Evolutionary conservation across 2,888 invertebrate genomes (phyloP).

Genomic region (Listrodromus nycthemerus): DNA sequence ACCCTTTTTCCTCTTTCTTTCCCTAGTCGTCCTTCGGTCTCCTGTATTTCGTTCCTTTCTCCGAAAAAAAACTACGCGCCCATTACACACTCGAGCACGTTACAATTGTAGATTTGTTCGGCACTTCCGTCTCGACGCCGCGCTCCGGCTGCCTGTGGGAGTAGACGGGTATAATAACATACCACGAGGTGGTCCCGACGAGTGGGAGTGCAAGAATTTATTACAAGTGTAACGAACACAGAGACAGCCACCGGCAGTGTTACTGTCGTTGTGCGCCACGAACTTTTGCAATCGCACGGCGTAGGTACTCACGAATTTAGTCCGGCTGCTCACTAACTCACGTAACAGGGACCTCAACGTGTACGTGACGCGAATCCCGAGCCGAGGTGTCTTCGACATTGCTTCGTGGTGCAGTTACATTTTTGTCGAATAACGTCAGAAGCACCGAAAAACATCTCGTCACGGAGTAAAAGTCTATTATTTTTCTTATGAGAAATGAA

Average conservation of each 20-base stretch:
- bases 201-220: slow-evolving; percentile 67
- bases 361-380: slow-evolving; percentile 75
- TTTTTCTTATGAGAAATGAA: neutral
- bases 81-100: slow-evolving; percentile 32
- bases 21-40: neutral
- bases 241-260: slow-evolving; percentile 12
- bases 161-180: slow-evolving; percentile 56
- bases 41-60: neutral
- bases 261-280: slow-evolving; percentile 31
- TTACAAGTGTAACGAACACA: slow-evolving; percentile 67
- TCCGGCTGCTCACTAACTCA: slow-evolving; percentile 70
- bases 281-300: slow-evolving; percentile 64
- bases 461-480: neutral
- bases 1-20: slow-evolving; percentile 20
- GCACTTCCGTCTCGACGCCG: slow-evolving; percentile 57
- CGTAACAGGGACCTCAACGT: slow-evolving; percentile 68
- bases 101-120: slow-evolving; percentile 47
- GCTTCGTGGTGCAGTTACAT: slow-evolving; percentile 5
- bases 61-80: neutral
- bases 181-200: slow-evolving; percentile 56
- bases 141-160: slow-evolving; percentile 33
- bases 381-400: slow-evolving; percentile 43
- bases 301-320: slow-evolving; percentile 63
- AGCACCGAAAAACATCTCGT: neutral
- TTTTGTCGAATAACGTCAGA: slow-evolving; percentile 5